Percentiles rank a stretch among this genome's conserved stretches.
phyloP scores from a whole-genome alignment of 2,888 invertebrate genomes.

The Drosophila phalerata region DNA sequence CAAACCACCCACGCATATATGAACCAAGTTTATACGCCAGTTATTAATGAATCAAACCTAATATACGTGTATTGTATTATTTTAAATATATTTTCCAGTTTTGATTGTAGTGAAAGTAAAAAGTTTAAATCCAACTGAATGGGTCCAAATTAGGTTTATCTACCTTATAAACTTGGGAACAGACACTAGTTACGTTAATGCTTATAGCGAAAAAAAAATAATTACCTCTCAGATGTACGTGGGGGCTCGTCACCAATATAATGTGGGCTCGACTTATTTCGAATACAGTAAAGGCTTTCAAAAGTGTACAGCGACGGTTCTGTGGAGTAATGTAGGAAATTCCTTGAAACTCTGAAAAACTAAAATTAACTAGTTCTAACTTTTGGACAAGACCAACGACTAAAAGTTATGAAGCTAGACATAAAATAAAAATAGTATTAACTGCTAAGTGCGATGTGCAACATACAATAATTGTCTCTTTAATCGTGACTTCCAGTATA shows the following conservation, averaged over 20 bases:
- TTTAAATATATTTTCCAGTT: no score
- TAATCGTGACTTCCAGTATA: not conserved
- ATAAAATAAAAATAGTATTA: no score
- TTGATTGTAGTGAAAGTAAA: no score
- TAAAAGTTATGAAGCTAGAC: no score
- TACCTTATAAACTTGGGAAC: not conserved
- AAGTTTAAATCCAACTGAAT: no score
- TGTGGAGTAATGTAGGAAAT: not conserved
- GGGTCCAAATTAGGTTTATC: no score
- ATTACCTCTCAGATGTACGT: constrained; percentile 17
- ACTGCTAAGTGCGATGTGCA: no score
- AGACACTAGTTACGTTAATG: constrained; percentile 17
- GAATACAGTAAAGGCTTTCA: constrained; percentile 4
- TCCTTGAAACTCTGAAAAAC: not conserved
- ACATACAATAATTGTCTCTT: no score
- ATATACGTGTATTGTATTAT: no score
- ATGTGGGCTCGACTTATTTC: constrained; percentile 20
- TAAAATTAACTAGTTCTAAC: not conserved
- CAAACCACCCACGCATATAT: constrained; percentile 4
- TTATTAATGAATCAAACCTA: no score
- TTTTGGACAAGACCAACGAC: not conserved
- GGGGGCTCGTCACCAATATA: constrained; percentile 2
- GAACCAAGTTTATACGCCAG: not conserved
- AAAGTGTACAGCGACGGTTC: no score
- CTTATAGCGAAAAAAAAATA: constrained; percentile 13